Evolutionary conservation across 1,140 invertebrate species (phyloP), one percentile per base, ranked within the genome.

Genomic region (Formica exsecta): DNA sequence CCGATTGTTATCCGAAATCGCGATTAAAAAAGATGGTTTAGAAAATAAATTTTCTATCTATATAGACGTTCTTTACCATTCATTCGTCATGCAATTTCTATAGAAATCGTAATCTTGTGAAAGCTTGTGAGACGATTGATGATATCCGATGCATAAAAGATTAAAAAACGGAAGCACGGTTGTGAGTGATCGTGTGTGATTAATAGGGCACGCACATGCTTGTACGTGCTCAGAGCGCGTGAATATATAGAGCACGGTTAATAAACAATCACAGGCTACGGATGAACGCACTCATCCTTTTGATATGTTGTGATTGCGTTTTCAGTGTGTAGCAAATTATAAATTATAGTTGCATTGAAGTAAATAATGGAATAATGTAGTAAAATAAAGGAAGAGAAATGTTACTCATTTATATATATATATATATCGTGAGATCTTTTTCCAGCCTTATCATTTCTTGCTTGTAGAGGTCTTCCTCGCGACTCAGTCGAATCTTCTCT

Each of bases 391-490:
- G 6, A 38, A 54, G 29, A 51, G 3, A 32, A 54, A 51, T 71
- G 44, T 71, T 73, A 57, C 9, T 36, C 25, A 6, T 36, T 38
- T 51, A 4, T 22, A 22, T 22, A 22, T 22, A 22, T 22, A 22
- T 22, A 22, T 22, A 22, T 22, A n/a, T n/a, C 97, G 96, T 97
- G 16, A 99, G 96, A 96, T 99, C 98, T 92, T 98, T 98, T 95
- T 99, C 98, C 71, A 99, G 96, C 86, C 97, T 97, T 81, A 98
- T 95, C 96, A 99, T 98, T 94, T 99, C 98, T 92, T 98, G 97
- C 88, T 98, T 97, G 94, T 99, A 99, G 44, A 98, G 96, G 94
- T 99, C 98, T 94, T 98, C 97, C 92, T 97, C 97, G 80, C 97
- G 95, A 92, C 96, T 97, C 68, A 98, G 95, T 90, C 97, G 94